Evolutionary conservation across 2,797 vertebrate genomes (phyloP), one percentile per base, ranked within the genome.

Genomic region (Vultur gryphus): DNA sequence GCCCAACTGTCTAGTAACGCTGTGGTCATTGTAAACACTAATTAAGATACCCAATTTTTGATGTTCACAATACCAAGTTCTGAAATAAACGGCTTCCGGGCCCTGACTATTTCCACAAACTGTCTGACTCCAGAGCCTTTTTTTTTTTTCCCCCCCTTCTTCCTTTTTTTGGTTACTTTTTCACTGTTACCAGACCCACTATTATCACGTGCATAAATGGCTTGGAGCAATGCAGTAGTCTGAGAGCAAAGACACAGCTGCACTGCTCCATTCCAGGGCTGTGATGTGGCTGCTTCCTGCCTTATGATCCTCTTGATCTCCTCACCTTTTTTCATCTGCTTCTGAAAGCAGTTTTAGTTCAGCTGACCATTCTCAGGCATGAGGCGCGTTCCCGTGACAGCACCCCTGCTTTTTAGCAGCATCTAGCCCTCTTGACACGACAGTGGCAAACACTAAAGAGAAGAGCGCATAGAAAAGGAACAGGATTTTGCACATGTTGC

Each of bases 61-160:
- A 81, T 95, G 97, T 97, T 95, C 91, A 67, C 64, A 65, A 87
- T 97, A 93, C 89, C 92, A 84, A 97, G 86, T 97, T 97, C 95
- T 97, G 77, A 96, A 98, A 98, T 98, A 98, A 98, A 98, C 89
- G 98, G 97, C 98, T 96, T 95, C 91, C 65, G 65, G 90, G 95
- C 97, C 97, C 77, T 95, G 97, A 83, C 39, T 89, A 92, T 97
- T 79, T 96, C 93, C 82, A 91, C 94, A 83, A 75, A 95, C 66
- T 73, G 4, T 90, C 89, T 97, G 97, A 96, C 80, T 96, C 97
- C 83, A 97, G 97, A 97, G 97, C 96, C 95, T 97, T 96, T 95
- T 95, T 89, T 83, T 73, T 87, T 91, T 80, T 26, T n/a, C n/a
- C 14, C 44, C 18, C 44, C 43, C 44, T 78, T 15, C 7, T 54